A percentile compares a stretch with the other conserved stretches of the same genome.
phyloP scores from a whole-genome alignment of 2,113 vertebrate genomes.

The Artemisiospiza belli region DNA sequence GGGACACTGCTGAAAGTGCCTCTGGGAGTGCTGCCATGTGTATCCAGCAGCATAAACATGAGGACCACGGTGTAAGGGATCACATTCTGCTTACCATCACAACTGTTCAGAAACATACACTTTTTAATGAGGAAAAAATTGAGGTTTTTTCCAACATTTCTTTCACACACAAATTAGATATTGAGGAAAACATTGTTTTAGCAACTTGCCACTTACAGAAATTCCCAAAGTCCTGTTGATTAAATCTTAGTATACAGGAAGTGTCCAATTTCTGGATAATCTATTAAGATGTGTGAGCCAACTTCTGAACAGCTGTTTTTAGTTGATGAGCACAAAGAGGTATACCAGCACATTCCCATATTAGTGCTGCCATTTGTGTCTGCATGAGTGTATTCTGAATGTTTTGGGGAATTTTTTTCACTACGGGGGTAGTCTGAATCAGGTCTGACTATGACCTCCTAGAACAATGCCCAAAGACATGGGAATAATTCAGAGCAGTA shows the following conservation, averaged over 20 bases:
- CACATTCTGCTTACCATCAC: neutral
- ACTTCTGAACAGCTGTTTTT: neutral
- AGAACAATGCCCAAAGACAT: neutral
- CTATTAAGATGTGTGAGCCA: neutral
- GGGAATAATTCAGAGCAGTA: neutral
- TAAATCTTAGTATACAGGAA: neutral
- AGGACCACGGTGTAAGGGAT: neutral
- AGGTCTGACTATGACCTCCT: neutral
- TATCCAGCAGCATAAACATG: neutral
- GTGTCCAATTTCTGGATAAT: neutral
- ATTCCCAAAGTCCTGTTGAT: neutral
- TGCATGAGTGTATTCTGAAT: neutral
- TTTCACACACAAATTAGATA: neutral
- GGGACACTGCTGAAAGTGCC: neutral
- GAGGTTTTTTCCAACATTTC: neutral
- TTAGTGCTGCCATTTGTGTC: neutral
- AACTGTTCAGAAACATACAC: neutral
- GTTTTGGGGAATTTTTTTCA: neutral
- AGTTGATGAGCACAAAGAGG: neutral
- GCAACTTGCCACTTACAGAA: neutral
- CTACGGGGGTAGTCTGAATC: neutral
- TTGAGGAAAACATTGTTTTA: neutral
- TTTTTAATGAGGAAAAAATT: neutral
- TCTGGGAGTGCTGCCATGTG: fast-evolving
- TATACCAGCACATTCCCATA: fast-evolving